Conservation (phyloP, 1,140 invertebrate species). For the Heterodera schachtii region DNA sequence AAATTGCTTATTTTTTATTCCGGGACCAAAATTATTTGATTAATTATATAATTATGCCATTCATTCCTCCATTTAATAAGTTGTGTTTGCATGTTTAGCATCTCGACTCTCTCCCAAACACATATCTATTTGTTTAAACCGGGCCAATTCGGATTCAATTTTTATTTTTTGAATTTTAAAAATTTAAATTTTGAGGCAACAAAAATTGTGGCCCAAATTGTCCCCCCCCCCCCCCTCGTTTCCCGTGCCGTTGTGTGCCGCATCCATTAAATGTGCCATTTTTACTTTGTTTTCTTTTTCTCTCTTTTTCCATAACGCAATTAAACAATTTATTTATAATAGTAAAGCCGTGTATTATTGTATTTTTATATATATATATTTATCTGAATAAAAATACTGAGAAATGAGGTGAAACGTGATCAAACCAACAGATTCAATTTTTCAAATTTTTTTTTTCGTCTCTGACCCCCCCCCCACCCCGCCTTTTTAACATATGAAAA, state of each 20-base stretch:
- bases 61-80: not conserved
- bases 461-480: too few relatives aligned
- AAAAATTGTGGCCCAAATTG: not conserved
- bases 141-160: too few relatives aligned
- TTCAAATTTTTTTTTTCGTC: too few relatives aligned
- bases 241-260: not conserved
- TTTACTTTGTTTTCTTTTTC: not conserved
- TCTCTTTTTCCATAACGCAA: not conserved
- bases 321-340: not conserved
- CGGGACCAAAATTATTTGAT: not conserved
- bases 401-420: too few relatives aligned
- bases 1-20: not conserved
- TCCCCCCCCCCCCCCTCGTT: too few relatives aligned
- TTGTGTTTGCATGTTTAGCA: not conserved
- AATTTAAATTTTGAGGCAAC: not conserved
- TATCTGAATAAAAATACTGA: too few relatives aligned
- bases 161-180: too few relatives aligned
- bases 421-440: too few relatives aligned
- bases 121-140: too few relatives aligned
- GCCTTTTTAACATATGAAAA: too few relatives aligned
- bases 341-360: too few relatives aligned
- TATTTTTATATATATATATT: too few relatives aligned
- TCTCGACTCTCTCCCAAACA: not conserved
- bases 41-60: not conserved
- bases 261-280: not conserved